These are phyloP conservation scores for Dendrolimus houi DNA, from an alignment of 2,888 invertebrate genomes.

Conservation along the genomic window DNA sequence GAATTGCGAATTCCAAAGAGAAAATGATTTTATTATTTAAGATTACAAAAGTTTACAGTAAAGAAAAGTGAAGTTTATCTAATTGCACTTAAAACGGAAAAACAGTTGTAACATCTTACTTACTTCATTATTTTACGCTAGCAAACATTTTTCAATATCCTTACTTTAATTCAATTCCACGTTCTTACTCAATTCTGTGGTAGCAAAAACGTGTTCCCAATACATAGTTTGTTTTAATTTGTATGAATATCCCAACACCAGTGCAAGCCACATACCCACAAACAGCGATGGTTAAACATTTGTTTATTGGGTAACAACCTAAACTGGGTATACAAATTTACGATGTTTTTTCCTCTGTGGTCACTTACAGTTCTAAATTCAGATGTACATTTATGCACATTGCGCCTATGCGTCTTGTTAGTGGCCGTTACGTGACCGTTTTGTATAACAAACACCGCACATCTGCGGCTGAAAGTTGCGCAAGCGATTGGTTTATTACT, in stretches of 20 bases:
- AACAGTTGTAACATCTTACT: too few relatives aligned
- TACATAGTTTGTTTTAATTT: neutral
- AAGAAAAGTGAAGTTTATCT: too few relatives aligned
- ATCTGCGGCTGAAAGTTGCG: conserved; percentile 8
- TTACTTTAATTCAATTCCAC: too few relatives aligned
- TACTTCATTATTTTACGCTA: too few relatives aligned
- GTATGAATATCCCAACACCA: neutral
- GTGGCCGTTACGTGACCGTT: neutral
- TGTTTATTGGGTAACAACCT: neutral
- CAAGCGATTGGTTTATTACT: neutral
- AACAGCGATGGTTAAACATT: neutral
- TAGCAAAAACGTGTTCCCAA: too few relatives aligned
- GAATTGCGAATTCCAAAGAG: too few relatives aligned
- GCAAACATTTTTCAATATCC: too few relatives aligned
- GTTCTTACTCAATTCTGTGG: too few relatives aligned
- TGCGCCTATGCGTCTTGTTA: neutral
- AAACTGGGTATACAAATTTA: neutral
- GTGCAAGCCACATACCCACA: neutral
- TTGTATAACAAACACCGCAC: conserved; percentile 8
- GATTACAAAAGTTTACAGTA: too few relatives aligned
- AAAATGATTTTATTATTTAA: too few relatives aligned
- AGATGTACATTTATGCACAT: neutral
- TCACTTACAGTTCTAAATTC: neutral
- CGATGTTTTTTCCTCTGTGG: neutral
- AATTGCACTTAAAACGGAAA: too few relatives aligned